Conservation (phyloP, 2,888 invertebrate genomes). For the Elaeidobius kamerunicus region DNA sequence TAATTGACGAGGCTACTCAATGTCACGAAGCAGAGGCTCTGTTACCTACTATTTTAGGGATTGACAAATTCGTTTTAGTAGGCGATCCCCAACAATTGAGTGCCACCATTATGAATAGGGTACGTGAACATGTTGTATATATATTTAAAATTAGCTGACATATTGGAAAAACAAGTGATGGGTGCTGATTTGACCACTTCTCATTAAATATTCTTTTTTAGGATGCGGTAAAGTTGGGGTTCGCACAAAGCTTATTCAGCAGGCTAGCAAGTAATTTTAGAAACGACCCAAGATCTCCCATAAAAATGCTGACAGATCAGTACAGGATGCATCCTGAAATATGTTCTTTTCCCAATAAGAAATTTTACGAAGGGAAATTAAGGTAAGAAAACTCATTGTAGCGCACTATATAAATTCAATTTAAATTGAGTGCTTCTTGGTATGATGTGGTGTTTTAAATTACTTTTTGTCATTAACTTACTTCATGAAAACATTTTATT, state of each 20-base stretch:
- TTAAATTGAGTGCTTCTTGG: too few species aligned
- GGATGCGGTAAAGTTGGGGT: constrained; percentile 66
- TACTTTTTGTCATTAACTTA: too few species aligned
- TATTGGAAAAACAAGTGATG: too few species aligned
- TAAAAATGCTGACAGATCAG: constrained; percentile 63
- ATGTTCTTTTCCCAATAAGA: constrained; percentile 72
- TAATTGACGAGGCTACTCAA: constrained; percentile 87
- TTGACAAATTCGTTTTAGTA: constrained; percentile 73
- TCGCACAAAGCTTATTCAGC: constrained; percentile 74
- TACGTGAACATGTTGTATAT: constrained; percentile 47
- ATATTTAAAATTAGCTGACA: too few species aligned
- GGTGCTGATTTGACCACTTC: too few species aligned
- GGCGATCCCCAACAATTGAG: constrained; percentile 87
- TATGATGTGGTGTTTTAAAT: too few species aligned
- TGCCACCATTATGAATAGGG: constrained; percentile 73
- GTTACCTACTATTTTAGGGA: constrained; percentile 73
- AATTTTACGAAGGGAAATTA: constrained; percentile 64
- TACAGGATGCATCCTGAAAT: constrained; percentile 87
- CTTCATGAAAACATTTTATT: too few species aligned
- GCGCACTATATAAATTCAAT: too few species aligned
- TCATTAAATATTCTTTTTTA: constrained; percentile 51
- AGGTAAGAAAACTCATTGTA: constrained; percentile 24
- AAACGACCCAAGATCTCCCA: constrained; percentile 47
- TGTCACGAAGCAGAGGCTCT: constrained; percentile 80
- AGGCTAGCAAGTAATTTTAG: constrained; percentile 63